Conservation (phyloP, 2,113 vertebrate species). For the Ramphastos sulfuratus region DNA sequence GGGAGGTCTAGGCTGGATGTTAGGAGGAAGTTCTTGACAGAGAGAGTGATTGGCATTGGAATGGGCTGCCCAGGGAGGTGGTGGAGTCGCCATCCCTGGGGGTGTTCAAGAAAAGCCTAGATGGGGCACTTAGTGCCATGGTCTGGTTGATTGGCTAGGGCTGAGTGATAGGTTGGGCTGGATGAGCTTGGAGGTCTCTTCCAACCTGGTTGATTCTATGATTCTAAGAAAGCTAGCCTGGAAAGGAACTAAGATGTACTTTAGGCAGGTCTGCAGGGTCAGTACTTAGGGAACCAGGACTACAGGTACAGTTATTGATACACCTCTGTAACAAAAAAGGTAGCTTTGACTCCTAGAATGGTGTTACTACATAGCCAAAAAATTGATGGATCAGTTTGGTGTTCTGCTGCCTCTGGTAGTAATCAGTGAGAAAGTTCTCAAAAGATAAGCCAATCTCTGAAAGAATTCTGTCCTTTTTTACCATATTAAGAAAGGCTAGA, state of each 20-base stretch:
- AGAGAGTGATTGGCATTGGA: too few species aligned
- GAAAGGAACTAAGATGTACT: not conserved
- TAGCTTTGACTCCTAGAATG: not conserved
- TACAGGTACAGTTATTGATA: not conserved
- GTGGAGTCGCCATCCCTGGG: too few species aligned
- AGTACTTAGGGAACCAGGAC: not conserved
- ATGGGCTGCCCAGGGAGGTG: too few species aligned
- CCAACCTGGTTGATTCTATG: too few species aligned
- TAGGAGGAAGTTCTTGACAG: too few species aligned
- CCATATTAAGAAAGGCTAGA: not conserved
- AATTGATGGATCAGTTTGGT: not conserved
- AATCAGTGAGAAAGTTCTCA: not conserved
- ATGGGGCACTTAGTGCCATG: too few species aligned
- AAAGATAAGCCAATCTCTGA: not conserved
- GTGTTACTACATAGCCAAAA: not conserved
- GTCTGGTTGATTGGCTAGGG: too few species aligned
- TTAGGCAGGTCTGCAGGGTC: not conserved
- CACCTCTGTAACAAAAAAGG: not conserved
- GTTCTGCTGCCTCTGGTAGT: not conserved
- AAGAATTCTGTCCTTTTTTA: not conserved
- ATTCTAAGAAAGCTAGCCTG: not conserved
- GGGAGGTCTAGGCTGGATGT: too few species aligned
- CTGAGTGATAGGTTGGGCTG: too few species aligned
- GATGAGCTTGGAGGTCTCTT: too few species aligned
- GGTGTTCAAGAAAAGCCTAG: too few species aligned